A percentile compares a stretch with the other conserved stretches of the same genome.
Conservation (phyloP, 2,113 vertebrate species). For the Vulpes vulpes region DNA sequence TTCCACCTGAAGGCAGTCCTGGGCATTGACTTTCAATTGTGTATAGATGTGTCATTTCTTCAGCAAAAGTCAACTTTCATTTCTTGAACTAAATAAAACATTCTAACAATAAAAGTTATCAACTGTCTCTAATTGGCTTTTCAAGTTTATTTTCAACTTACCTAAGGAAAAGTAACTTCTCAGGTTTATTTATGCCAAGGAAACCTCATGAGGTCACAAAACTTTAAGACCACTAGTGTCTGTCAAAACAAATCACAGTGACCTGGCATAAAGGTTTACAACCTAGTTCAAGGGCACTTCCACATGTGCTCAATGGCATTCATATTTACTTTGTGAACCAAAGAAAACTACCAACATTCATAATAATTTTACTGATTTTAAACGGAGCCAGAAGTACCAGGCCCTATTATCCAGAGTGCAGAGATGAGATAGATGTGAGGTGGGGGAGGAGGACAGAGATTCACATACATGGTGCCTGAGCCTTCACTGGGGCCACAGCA, state of each 20-base stretch:
- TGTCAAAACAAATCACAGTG: background rate
- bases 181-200: background rate
- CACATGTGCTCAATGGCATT: background rate
- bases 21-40: background rate
- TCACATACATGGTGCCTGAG: background rate
- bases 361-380: background rate
- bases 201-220: background rate
- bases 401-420: background rate
- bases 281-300: background rate
- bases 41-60: background rate
- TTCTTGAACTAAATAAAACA: constrained; percentile 29
- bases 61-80: background rate
- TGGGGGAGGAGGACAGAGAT: background rate
- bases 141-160: background rate
- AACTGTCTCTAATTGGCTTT: background rate
- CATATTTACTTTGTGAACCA: background rate
- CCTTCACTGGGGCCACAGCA: background rate
- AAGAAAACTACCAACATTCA: background rate
- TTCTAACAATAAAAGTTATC: background rate
- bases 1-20: background rate
- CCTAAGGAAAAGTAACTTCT: background rate
- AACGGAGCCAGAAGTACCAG: background rate
- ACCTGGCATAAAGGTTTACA: background rate
- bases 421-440: background rate
- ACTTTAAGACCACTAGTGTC: background rate